Evolutionary conservation across 2,888 invertebrate species (phyloP).

Genomic region (Parnassius mnemosyne): DNA sequence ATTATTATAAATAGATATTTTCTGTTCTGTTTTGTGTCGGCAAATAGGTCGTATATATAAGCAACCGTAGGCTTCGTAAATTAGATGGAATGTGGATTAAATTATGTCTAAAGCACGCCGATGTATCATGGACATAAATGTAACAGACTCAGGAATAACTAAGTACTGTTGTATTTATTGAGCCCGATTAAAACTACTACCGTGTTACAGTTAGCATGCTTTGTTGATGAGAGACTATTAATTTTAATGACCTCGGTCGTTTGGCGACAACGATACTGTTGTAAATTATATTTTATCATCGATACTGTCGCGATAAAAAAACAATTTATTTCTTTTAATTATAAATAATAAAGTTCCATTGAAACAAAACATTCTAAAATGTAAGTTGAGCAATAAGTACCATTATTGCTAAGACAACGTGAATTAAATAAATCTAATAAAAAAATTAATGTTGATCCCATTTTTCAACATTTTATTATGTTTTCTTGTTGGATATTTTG

Average conservation of each 20-base stretch:
- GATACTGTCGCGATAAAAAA: too few relatives aligned
- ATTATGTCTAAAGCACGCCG: conserved; percentile 33
- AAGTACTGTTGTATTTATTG: conserved; percentile 36
- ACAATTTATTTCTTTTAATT: too few relatives aligned
- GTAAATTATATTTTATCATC: background rate
- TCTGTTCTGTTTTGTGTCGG: background rate
- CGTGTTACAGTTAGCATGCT: conserved; percentile 23
- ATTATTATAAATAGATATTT: too few relatives aligned
- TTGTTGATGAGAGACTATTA: conserved; percentile 26
- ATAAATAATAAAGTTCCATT: too few relatives aligned
- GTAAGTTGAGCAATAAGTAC: background rate
- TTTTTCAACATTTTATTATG: background rate
- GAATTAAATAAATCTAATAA: too few relatives aligned
- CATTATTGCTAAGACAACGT: too few relatives aligned
- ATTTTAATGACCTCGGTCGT: conserved; percentile 24
- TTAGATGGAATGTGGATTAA: conserved; percentile 36
- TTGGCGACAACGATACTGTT: conserved; percentile 12
- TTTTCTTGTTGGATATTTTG: conserved; percentile 11
- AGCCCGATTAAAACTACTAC: conserved; percentile 36
- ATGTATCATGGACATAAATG: conserved; percentile 33
- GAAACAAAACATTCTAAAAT: background rate
- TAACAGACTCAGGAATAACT: conserved; percentile 28
- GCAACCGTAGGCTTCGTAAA: conserved; percentile 20
- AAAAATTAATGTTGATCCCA: too few relatives aligned
- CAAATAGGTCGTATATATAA: conserved; percentile 5